Evolutionary conservation across 2,888 invertebrate species (phyloP).

Genomic region (Leptinotarsa haldemani): DNA sequence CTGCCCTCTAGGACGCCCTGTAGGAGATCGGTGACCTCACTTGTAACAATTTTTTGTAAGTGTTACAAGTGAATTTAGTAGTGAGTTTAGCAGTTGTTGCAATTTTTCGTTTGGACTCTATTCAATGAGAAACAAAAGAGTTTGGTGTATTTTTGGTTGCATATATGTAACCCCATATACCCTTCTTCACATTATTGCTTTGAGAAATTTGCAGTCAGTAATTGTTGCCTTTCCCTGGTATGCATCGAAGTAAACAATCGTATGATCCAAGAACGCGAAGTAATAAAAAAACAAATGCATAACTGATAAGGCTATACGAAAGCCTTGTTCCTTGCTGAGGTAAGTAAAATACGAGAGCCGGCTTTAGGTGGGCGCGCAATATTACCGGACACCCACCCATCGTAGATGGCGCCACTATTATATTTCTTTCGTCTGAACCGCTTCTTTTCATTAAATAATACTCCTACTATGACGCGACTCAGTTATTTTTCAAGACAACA

Average conservation of each 20-base stretch:
- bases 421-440: slow-evolving; percentile 41
- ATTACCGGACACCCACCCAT: slow-evolving; percentile 46
- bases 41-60: too few species aligned
- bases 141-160: too few species aligned
- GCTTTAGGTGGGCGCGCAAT: slow-evolving; percentile 39
- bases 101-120: too few species aligned
- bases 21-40: too few species aligned
- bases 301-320: slow-evolving; percentile 38
- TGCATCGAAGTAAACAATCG: slow-evolving; percentile 5
- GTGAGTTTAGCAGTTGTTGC: too few species aligned
- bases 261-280: slow-evolving; percentile 4
- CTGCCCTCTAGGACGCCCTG: too few species aligned
- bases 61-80: too few species aligned
- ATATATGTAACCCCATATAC: too few species aligned
- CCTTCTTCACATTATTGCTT: neutral
- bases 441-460: slow-evolving; percentile 43
- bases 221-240: neutral
- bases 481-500: slow-evolving; percentile 21
- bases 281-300: slow-evolving; percentile 34
- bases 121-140: too few species aligned
- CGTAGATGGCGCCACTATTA: slow-evolving; percentile 49
- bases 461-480: slow-evolving; percentile 32
- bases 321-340: slow-evolving; percentile 37
- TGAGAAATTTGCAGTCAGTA: neutral
- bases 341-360: slow-evolving; percentile 38